phyloP scores from a whole-genome alignment of 2,888 invertebrate genomes.

The Patella pellucida region DNA sequence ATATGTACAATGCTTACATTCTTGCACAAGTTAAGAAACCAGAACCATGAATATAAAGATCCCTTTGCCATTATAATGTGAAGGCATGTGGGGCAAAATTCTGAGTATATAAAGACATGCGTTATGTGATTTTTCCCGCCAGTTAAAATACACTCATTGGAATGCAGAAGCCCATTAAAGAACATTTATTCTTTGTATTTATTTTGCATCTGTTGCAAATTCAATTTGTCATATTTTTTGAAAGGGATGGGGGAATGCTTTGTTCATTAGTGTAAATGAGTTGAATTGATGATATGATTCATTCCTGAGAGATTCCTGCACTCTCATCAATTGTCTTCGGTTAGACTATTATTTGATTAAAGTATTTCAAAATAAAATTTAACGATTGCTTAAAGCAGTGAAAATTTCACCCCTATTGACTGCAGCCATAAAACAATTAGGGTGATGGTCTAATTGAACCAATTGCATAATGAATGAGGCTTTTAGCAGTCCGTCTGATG shows the following conservation, averaged over 20 bases:
- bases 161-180: too few species aligned
- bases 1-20: too few species aligned
- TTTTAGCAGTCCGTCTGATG: not conserved
- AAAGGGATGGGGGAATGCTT: not conserved
- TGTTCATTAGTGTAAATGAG: not conserved
- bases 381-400: not conserved
- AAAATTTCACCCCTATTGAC: not conserved
- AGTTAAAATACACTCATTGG: too few species aligned
- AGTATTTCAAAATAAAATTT: not conserved
- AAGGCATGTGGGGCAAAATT: too few species aligned
- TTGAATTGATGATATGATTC: constrained; percentile 10
- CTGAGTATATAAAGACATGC: too few species aligned
- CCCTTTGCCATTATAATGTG: too few species aligned
- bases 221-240: too few species aligned
- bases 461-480: constrained; percentile 1
- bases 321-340: not conserved
- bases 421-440: not conserved
- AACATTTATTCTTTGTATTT: too few species aligned
- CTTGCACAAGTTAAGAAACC: too few species aligned
- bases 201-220: too few species aligned
- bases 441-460: not conserved
- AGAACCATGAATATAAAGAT: too few species aligned
- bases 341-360: not conserved
- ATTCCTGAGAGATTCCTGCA: not conserved
- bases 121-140: too few species aligned